phyloP scores from a whole-genome alignment of 2,113 vertebrate genomes.

The Sprattus sprattus region DNA sequence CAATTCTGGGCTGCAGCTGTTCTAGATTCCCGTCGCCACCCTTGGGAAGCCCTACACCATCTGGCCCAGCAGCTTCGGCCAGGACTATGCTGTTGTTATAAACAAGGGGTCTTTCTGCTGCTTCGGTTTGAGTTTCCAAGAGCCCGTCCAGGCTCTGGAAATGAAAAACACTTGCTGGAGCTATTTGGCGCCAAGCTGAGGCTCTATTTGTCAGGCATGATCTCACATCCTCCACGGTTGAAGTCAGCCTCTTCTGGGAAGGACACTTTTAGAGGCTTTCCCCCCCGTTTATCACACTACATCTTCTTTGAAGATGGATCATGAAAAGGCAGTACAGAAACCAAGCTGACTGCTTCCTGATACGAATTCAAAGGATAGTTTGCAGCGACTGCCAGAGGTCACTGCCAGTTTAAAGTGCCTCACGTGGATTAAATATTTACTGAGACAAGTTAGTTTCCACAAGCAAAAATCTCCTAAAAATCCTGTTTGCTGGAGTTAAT shows the following conservation, averaged over 20 bases:
- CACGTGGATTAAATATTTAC: not conserved
- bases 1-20: not conserved
- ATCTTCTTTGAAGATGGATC: not conserved
- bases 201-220: conserved; percentile 43
- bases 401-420: not conserved
- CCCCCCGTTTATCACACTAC: not conserved
- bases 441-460: not conserved
- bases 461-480: not conserved
- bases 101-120: not conserved
- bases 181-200: not conserved
- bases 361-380: not conserved
- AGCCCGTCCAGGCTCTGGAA: conserved; percentile 28
- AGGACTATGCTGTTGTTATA: not conserved
- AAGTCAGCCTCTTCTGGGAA: conserved; percentile 24
- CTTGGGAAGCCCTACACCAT: not conserved
- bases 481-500: not conserved
- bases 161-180: conserved; percentile 24
- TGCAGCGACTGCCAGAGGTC: not conserved
- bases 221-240: conserved; percentile 40
- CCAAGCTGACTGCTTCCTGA: not conserved
- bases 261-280: not conserved
- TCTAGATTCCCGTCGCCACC: not conserved
- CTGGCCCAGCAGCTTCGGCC: not conserved
- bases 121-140: conserved; percentile 28
- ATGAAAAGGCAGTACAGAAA: not conserved